Percentiles rank a stretch among this genome's conserved stretches.
Conservation (phyloP, 2,888 invertebrate genomes). For the Oxytorus armatus region DNA sequence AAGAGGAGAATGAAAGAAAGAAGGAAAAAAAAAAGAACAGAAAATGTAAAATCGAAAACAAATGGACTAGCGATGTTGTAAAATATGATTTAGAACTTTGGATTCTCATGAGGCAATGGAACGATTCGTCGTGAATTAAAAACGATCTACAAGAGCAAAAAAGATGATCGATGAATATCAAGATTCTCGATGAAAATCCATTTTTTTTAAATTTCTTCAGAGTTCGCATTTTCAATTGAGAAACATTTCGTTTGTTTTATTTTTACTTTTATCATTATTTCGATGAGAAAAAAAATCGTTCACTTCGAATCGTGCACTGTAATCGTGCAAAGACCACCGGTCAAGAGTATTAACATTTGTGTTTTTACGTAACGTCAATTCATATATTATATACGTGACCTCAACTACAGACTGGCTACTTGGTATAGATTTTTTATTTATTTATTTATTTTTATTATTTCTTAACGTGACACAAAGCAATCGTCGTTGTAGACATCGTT, state of each 20-base stretch:
- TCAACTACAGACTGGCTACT: neutral
- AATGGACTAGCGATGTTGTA: no score
- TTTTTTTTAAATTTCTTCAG: no score
- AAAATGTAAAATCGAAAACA: neutral
- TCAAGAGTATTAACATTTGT: slow-evolving; percentile 12
- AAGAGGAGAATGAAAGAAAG: neutral
- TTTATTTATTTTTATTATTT: slow-evolving; percentile 4
- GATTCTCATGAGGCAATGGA: no score
- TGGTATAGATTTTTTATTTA: neutral
- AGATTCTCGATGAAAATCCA: no score
- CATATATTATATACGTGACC: slow-evolving; percentile 68
- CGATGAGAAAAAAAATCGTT: no score
- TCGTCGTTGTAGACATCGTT: slow-evolving; percentile 66
- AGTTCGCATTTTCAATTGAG: no score
- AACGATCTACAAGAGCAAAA: no score
- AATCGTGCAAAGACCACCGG: neutral
- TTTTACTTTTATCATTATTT: no score
- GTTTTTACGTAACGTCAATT: slow-evolving; percentile 72
- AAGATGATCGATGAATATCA: no score
- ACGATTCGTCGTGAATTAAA: no score
- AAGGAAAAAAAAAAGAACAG: neutral
- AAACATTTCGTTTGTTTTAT: no score
- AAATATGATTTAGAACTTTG: no score
- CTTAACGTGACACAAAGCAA: slow-evolving; percentile 13
- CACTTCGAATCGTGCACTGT: neutral